These are phyloP conservation scores for Enteromius fasciolatus DNA, from an alignment of 2,797 vertebrate species.

Conservation along the genomic window DNA sequence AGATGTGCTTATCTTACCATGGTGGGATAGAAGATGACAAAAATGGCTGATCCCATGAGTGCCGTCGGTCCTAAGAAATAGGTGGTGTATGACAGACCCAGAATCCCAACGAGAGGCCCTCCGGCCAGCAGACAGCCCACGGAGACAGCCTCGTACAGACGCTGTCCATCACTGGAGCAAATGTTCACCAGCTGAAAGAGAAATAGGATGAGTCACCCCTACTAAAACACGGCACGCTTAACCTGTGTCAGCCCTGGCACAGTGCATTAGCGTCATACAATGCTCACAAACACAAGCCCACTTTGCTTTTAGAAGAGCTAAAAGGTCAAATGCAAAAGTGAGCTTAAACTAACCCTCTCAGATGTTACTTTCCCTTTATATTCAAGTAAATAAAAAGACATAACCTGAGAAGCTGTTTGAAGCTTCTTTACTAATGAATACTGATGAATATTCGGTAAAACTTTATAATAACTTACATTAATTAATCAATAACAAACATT, in stretches of 20 bases:
- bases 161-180: conserved; percentile 82
- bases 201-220: conserved; percentile 15
- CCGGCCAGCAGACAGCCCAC: conserved; percentile 79
- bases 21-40: conserved; percentile 80
- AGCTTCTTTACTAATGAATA: conserved; percentile 14
- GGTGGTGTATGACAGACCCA: conserved; percentile 79
- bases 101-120: conserved; percentile 78
- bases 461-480: too few relatives aligned
- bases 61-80: conserved; percentile 82
- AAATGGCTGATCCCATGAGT: conserved; percentile 80
- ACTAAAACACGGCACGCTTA: neutral
- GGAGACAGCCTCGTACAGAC: conserved; percentile 79
- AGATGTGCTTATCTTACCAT: conserved; percentile 72
- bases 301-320: neutral
- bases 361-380: neutral
- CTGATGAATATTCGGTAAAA: neutral
- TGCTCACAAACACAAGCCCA: conserved; percentile 21
- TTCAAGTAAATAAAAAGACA: neutral
- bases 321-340: neutral
- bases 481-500: too few relatives aligned
- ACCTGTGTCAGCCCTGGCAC: neutral
- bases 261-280: neutral
- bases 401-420: neutral
- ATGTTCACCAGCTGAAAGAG: conserved; percentile 82
- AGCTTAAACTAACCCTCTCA: neutral